These are phyloP conservation scores for Meliscaeva auricollis DNA, from an alignment of 2,888 invertebrate genomes.

Conservation along the genomic window DNA sequence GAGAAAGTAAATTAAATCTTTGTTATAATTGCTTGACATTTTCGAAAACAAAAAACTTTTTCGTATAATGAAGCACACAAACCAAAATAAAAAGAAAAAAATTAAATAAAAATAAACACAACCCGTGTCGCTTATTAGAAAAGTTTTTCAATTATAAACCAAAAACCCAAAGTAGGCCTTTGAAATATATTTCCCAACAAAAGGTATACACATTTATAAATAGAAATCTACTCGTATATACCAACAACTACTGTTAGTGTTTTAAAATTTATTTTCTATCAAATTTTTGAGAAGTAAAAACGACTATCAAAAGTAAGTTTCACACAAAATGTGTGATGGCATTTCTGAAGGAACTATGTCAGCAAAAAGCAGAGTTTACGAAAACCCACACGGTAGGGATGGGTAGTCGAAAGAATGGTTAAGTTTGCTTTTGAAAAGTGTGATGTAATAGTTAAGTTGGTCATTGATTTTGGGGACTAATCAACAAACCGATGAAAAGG, in stretches of 20 bases:
- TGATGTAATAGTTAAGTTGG: neutral
- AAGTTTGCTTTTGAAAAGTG: neutral
- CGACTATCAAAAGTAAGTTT: constrained; percentile 36
- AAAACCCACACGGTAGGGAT: neutral
- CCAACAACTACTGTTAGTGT: too few species aligned
- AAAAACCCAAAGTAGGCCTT: constrained; percentile 15
- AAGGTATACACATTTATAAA: neutral
- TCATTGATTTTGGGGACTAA: neutral
- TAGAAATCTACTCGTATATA: neutral
- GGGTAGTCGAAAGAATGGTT: neutral
- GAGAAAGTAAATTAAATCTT: constrained; percentile 10
- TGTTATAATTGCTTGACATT: constrained; percentile 19
- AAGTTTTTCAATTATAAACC: constrained; percentile 32
- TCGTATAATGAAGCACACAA: neutral
- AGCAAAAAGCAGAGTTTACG: neutral
- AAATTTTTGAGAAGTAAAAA: neutral
- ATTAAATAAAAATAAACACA: constrained; percentile 1
- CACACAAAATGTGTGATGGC: constrained; percentile 32
- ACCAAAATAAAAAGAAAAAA: neutral
- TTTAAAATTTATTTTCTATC: neutral
- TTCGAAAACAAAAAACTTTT: constrained; percentile 7
- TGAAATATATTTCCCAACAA: constrained; percentile 15
- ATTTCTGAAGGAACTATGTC: constrained; percentile 22
- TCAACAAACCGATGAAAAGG: neutral
- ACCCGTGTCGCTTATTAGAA: constrained; percentile 32